phyloP scores from a whole-genome alignment of 1,140 invertebrate species.

The Chironomus tepperi region DNA sequence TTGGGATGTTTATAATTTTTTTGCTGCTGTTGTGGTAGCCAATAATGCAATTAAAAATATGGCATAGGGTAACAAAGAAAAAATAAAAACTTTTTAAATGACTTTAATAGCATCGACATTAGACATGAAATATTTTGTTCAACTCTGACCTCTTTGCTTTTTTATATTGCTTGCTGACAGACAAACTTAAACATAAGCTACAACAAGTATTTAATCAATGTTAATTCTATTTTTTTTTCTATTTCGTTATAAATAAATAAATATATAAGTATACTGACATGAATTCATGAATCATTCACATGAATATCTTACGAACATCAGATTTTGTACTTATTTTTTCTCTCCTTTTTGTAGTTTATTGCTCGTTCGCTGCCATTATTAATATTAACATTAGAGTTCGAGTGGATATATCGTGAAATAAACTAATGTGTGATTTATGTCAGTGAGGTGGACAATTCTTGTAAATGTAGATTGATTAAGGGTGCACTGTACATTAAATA shows the following conservation, averaged over 20 bases:
- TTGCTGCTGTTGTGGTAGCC: constrained; percentile 3
- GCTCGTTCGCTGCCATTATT: too few species aligned
- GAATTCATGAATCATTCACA: background rate
- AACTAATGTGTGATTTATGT: constrained; percentile 4
- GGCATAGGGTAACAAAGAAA: background rate
- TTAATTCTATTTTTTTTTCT: background rate
- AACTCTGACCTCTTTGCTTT: background rate
- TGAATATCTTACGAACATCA: too few species aligned
- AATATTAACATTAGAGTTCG: background rate
- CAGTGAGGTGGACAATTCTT: background rate
- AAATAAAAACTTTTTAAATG: background rate
- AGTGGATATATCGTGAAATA: background rate
- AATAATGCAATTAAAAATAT: background rate
- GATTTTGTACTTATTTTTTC: too few species aligned
- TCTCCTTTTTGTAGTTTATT: too few species aligned
- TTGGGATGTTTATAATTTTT: background rate
- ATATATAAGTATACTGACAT: background rate
- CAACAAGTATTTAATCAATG: background rate
- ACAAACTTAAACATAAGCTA: background rate
- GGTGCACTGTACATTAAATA: background rate
- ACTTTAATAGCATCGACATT: constrained; percentile 4
- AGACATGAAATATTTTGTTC: constrained; percentile 9
- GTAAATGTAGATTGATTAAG: constrained; percentile 14
- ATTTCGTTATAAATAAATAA: background rate
- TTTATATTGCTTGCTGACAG: background rate